Evolutionary conservation across 2,888 invertebrate species (phyloP), one percentile per base, ranked within the genome.

Genomic region (Drosophila cognata): DNA sequence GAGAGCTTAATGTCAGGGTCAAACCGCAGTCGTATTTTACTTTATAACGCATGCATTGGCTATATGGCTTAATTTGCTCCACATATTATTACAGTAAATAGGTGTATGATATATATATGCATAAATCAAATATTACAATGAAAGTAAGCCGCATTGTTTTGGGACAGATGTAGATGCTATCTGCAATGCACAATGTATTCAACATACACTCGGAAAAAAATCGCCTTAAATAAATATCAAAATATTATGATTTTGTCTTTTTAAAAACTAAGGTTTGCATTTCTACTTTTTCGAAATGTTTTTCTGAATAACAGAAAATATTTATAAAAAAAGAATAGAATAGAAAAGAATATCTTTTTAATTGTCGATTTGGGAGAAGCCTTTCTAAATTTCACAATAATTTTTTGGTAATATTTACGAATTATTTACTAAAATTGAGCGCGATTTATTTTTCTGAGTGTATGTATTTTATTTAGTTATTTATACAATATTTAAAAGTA

Each of bases 1-100:
- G 56, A 25, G 33, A 53, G 74, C 81, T 88, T 88, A 87, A 87
- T 87, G 87, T 87, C 87, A 87, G 84, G 87, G 87, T 84, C 88
- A 88, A 74, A 67, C 36, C 16, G 57, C 41, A 64, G 75, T 65
- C 67, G 71, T 59, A 70, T 52, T 36, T 53, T 28, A n/a, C 28
- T 55, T 29, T 52, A 38, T 35, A 52, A 71, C 58, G 74, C 77
- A 77, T 77, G 74, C 46, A 65, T 73, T 21, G 73, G 67, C 65
- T 71, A 71, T 80, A 69, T 79, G 77, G 66, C 75, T 77, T 67
- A 80, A 74, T 71, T 67, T 43, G n/a, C 67, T 69, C 21, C 63
- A 73, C 43, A 41, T 56, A 25, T 8, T 46, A 16, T 8, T 16
- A 25, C 2, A 25, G 21, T 16, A 46, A 16, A 46, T 46, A 46